Base-by-base conservation (phyloP, 2,797 vertebrate genomes). In the Hephaestus fuliginosus region DNA sequence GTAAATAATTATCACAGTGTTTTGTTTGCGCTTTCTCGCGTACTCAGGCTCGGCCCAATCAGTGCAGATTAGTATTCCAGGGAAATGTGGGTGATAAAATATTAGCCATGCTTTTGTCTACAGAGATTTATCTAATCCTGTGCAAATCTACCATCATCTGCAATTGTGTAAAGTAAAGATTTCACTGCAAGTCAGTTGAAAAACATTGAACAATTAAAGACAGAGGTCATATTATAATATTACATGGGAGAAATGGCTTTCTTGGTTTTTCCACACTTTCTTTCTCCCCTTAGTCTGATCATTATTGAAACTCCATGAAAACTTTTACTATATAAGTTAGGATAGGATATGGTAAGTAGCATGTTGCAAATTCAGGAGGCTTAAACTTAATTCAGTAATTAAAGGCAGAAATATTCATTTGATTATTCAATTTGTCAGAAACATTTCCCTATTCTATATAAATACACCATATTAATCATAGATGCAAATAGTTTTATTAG, bases 1-100 rank as follows among this genome's bases (percentile, higher is more conserved):
- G 4, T 3, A 8, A 53, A 44, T 77, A 43, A 77, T 80, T 60
- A 65, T 73, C 57, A 15, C 33, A n/a, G 8, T 74, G 46, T 52
- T 64, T 72, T 72, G 52, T 73, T 77, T 84, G 62, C 39, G 20
- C 14, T 20, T 30, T 51, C 10, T 43, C 1, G 10, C 58, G 5
- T 62, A 41, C 33, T 46, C 62, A 15, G 62, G 17, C 72, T 33
- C 30, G 76, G 15, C 60, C 43, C n/a, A 55, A 13, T 66, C 25
- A 5, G 15, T 25, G 13, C 1, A 10, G 18, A 57, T 33, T 28
- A 56, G 52, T 63, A 76, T 71, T 78, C 44, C 36, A 56, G 41
- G 2, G 25, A 74, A 25, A 65, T 60, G 4, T 18, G 20, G 25
- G 2, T 81, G 43, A 66, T 77, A 43, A 48, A 65, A 70, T 30